Evolutionary conservation across 2,888 invertebrate species (phyloP).

Genomic region (Hyppa rectilinea): DNA sequence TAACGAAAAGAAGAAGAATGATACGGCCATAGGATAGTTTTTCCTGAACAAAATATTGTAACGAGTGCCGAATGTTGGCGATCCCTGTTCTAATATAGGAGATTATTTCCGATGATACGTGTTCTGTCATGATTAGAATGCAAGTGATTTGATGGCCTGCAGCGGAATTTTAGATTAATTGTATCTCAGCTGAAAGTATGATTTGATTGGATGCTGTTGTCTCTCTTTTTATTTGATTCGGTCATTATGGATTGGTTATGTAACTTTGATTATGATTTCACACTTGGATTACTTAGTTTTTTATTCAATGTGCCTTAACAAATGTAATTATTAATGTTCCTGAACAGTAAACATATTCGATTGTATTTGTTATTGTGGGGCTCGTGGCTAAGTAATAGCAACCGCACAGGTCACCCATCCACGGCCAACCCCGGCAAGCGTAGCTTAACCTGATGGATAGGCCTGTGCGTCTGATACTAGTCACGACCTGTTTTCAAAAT

Average conservation of each 20-base stretch:
- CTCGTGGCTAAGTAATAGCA: too few relatives aligned
- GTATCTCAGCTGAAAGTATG: constrained; percentile 38
- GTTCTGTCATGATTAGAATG: constrained; percentile 47
- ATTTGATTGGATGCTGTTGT: constrained; percentile 38
- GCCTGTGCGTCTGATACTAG: too few relatives aligned
- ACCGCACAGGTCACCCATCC: too few relatives aligned
- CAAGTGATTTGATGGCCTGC: constrained; percentile 54
- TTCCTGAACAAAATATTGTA: background rate
- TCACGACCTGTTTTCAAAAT: too few relatives aligned
- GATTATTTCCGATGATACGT: constrained; percentile 63
- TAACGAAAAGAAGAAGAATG: too few relatives aligned
- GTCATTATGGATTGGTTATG: constrained; percentile 24
- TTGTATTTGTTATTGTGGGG: background rate
- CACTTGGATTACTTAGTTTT: constrained; percentile 20
- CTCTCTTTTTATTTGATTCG: constrained; percentile 25
- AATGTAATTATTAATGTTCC: background rate
- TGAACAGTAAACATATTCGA: background rate
- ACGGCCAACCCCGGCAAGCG: too few relatives aligned
- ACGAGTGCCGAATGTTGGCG: background rate
- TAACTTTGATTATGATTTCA: constrained; percentile 39
- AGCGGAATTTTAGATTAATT: constrained; percentile 60
- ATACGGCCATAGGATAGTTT: background rate
- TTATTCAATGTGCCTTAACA: background rate
- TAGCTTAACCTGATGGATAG: too few relatives aligned
- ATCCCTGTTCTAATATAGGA: constrained; percentile 20